These are phyloP conservation scores for Cheilinus undulatus DNA, from an alignment of 2,113 vertebrate species.

Conservation along the genomic window DNA sequence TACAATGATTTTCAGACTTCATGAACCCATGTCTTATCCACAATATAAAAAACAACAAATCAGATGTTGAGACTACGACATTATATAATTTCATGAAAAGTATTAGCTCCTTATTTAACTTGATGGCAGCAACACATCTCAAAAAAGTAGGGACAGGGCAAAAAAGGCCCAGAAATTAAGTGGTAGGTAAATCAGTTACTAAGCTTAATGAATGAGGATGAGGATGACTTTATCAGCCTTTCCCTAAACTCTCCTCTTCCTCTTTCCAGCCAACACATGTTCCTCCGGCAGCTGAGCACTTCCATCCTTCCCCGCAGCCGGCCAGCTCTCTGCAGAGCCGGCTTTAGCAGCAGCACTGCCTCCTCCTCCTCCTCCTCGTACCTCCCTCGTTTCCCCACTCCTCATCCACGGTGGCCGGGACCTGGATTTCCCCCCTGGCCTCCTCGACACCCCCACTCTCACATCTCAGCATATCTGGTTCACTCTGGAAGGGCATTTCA, in stretches of 20 bases:
- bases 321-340: background rate
- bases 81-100: no score
- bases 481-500: background rate
- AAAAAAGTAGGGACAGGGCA: no score
- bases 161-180: no score
- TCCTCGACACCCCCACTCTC: conserved; percentile 58
- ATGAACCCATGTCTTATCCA: no score
- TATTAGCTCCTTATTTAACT: no score
- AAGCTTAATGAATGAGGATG: no score
- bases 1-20: no score
- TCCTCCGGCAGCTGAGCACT: conserved; percentile 82
- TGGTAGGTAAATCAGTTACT: no score
- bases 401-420: conserved; percentile 77
- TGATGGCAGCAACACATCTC: no score
- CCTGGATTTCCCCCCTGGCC: conserved; percentile 56
- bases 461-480: conserved; percentile 31
- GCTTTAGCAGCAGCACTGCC: conserved; percentile 23
- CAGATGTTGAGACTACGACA: no score
- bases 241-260: background rate
- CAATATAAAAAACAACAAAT: no score
- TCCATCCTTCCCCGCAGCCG: conserved; percentile 59
- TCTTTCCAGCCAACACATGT: conserved; percentile 85
- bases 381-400: background rate
- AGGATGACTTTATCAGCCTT: no score
- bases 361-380: background rate